Base-by-base conservation (phyloP, 1,140 invertebrate genomes). In the Psix sp. region DNA sequence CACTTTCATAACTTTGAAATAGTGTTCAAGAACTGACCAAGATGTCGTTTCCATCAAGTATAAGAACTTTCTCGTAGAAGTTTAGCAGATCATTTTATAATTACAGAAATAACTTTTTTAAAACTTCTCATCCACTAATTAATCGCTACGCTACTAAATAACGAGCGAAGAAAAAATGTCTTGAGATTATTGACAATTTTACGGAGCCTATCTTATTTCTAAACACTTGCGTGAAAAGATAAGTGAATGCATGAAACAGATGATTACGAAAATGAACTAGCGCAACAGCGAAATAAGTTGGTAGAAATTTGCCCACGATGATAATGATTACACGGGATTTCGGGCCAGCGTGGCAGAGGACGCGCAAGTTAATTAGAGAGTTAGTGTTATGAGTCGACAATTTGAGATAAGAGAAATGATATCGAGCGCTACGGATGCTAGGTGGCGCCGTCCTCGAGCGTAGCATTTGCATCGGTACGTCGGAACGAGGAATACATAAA, bases 341-440 rank as follows among this genome's bases (percentile, higher is more conserved):
- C 21, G 17, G 33, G 21, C 15, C n/a, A 13, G 33, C 39, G 18
- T 33, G 26, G 26, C 7, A 36, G 13, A 51, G 33, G 51, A 57
- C 29, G 21, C 24, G 45, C 13, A 42, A 59, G 59, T 52, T 60
- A 73, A 73, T 66, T 73, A 66, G 54, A 62, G 38, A 38, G 36
- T 74, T 74, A 74, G 49, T 74, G 38, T 74, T 66, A 74, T 67
- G 49, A 74, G 70, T 66, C 70, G 70, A 67, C 70, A 56, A 74
- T 74, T 74, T 51, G 31, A 74, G 70, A 74, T 74, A 74, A 66
- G 70, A 54, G 70, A 67, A 74, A 54, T 66, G 62, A 49, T 49
- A 54, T 68, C 48, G 56, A 56, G 51, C 71, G 49, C 15, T 49
- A 29, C 42, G 54, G 10, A 57, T 67, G 39, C 36, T 48, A 43